phyloP scores from a whole-genome alignment of 1,140 invertebrate genomes.

The Agrypnia vestita region DNA sequence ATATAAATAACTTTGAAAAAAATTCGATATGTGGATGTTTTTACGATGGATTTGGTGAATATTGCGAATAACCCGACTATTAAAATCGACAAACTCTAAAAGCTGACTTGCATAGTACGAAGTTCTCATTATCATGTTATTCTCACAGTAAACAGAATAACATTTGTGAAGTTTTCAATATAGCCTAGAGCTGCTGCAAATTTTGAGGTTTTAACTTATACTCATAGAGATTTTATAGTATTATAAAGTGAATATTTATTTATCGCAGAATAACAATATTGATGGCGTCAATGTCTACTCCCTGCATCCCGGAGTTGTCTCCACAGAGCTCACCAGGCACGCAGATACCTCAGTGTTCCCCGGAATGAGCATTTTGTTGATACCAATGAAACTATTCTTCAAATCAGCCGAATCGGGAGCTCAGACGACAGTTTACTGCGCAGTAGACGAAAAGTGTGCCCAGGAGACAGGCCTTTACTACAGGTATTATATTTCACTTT shows the following conservation, averaged over 20 bases:
- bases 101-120: too few relatives aligned
- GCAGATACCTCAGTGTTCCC: slow-evolving; percentile 69
- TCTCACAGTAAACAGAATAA: too few relatives aligned
- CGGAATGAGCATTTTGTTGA: slow-evolving; percentile 72
- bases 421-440: slow-evolving; percentile 80
- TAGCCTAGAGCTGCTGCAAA: too few relatives aligned
- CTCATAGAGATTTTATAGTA: too few relatives aligned
- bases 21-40: too few relatives aligned
- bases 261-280: slow-evolving; percentile 48
- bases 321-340: slow-evolving; percentile 84
- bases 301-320: slow-evolving; percentile 87
- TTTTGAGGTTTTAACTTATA: too few relatives aligned
- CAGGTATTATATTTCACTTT: slow-evolving; percentile 36
- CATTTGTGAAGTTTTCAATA: too few relatives aligned
- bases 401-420: slow-evolving; percentile 81
- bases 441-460: slow-evolving; percentile 78
- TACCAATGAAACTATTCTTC: slow-evolving; percentile 80
- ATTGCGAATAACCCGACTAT: too few relatives aligned
- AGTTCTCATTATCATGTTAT: too few relatives aligned
- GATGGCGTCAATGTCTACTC: slow-evolving; percentile 84
- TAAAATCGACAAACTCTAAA: too few relatives aligned
- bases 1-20: too few relatives aligned
- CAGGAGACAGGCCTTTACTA: slow-evolving; percentile 81
- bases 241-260: background rate
- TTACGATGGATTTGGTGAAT: too few relatives aligned